These are phyloP conservation scores for Heloderma charlesbogerti DNA, from an alignment of 2,113 vertebrate genomes.

Conservation along the genomic window DNA sequence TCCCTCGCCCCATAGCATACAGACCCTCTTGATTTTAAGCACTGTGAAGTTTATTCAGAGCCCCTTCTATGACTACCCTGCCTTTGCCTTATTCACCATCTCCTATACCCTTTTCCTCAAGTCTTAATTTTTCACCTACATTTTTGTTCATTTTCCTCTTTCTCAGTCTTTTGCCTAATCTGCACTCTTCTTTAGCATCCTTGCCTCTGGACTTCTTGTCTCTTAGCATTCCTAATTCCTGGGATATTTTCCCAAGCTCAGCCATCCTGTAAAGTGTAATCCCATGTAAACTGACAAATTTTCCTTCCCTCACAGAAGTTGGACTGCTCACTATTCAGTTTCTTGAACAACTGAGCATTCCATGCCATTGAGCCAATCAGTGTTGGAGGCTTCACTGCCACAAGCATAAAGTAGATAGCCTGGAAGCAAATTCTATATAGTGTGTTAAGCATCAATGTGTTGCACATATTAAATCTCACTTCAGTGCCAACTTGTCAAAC, in stretches of 20 bases:
- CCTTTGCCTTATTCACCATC: background rate
- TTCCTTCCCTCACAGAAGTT: background rate
- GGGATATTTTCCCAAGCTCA: background rate
- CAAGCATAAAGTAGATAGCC: background rate
- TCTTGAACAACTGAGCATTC: background rate
- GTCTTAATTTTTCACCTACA: background rate
- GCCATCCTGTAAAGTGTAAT: background rate
- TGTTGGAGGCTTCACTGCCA: background rate
- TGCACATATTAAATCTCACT: background rate
- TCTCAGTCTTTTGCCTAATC: background rate
- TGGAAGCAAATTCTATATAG: background rate
- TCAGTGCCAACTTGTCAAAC: too few relatives aligned
- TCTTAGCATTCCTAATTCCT: background rate
- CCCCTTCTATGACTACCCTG: background rate
- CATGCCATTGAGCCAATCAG: background rate
- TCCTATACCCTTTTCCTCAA: background rate
- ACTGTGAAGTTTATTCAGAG: background rate
- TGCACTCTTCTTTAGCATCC: background rate
- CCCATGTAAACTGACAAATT: background rate
- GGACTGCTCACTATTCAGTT: background rate
- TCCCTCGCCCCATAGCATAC: background rate
- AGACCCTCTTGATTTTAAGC: background rate
- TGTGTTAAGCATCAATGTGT: background rate
- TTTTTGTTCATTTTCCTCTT: background rate
- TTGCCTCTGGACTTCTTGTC: background rate